Conservation (phyloP, 2,888 invertebrate genomes). For the Drosophila longiperda region DNA sequence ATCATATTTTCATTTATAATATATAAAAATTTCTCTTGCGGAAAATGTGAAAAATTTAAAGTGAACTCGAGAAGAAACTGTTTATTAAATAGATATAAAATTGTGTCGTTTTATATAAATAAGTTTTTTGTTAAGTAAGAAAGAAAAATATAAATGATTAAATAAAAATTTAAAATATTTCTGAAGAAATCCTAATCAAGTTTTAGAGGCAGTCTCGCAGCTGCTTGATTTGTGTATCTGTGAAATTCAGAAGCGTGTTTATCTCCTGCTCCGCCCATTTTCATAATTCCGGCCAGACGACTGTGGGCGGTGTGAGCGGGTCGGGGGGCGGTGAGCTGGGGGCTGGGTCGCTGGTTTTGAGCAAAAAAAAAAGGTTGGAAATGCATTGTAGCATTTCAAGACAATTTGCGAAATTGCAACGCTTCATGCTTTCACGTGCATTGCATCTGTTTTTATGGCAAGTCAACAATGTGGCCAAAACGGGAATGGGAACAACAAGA, state of each 20-base stretch:
- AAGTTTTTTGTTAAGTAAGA: not conserved
- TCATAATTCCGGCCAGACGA: conserved; percentile 49
- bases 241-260: conserved; percentile 22
- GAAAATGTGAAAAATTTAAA: not conserved
- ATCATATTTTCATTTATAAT: too few relatives aligned
- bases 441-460: conserved; percentile 72
- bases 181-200: not conserved
- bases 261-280: conserved; percentile 29
- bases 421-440: conserved; percentile 77
- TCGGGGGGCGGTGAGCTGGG: not conserved
- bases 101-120: not conserved
- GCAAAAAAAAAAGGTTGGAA: conserved; percentile 57
- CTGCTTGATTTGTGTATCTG: conserved; percentile 39
- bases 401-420: conserved; percentile 76
- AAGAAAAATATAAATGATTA: not conserved
- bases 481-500: conserved; percentile 27
- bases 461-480: conserved; percentile 71
- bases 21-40: not conserved
- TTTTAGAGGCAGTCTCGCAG: not conserved
- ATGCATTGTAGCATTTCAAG: conserved; percentile 76
- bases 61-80: not conserved
- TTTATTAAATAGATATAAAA: not conserved
- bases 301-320: conserved; percentile 11
- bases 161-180: not conserved
- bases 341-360: conserved; percentile 8